These are phyloP conservation scores for Crambe crambe DNA, from an alignment of 37 sponge, comb jelly and placozoan genomes.

Conservation along the genomic window DNA sequence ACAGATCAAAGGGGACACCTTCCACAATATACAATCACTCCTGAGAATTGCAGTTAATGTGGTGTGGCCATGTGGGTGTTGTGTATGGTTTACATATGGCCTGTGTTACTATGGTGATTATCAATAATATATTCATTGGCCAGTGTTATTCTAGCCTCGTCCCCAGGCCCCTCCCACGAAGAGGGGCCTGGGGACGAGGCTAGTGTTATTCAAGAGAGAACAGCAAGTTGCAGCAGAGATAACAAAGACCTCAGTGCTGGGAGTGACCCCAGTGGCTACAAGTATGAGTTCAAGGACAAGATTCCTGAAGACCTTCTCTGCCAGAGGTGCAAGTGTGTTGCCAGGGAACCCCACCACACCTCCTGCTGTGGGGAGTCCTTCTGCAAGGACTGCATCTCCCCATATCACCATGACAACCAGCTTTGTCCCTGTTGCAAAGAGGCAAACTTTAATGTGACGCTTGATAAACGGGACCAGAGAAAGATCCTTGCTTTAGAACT, in stretches of 20 bases:
- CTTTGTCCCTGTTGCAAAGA: slow-evolving; percentile 21
- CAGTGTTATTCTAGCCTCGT: too few species aligned
- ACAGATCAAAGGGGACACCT: too few species aligned
- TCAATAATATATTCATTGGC: too few species aligned
- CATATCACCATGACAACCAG: neutral
- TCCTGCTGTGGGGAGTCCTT: slow-evolving; percentile 30
- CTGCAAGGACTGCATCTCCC: slow-evolving; percentile 9
- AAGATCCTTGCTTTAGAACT: slow-evolving; percentile 5
- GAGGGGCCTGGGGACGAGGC: neutral
- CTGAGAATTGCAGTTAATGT: too few species aligned
- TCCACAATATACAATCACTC: too few species aligned
- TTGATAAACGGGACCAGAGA: neutral
- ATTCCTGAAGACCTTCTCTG: slow-evolving; percentile 8
- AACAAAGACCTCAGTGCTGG: neutral
- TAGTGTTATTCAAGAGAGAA: neutral
- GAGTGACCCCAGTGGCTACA: neutral
- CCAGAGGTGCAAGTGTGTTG: neutral
- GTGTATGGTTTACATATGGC: too few species aligned
- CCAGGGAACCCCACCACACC: slow-evolving; percentile 9
- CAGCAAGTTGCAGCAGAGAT: neutral
- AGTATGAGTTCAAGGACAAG: neutral
- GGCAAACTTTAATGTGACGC: neutral
- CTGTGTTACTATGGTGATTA: too few species aligned
- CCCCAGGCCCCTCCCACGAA: too few species aligned
- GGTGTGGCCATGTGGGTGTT: too few species aligned